phyloP scores from a whole-genome alignment of 1,140 invertebrate genomes.

The Schmidtea mediterranea region DNA sequence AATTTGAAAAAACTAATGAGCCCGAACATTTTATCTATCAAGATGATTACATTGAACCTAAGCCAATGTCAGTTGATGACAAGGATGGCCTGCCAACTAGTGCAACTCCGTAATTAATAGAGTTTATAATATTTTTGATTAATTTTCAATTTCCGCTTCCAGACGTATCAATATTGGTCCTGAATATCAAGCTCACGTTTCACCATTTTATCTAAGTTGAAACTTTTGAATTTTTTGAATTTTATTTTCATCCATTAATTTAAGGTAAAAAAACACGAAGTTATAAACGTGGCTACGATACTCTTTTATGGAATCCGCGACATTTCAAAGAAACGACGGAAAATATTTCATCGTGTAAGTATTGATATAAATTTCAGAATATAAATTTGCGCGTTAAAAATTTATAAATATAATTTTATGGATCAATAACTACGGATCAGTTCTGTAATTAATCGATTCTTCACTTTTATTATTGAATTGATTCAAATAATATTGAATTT shows the following conservation, averaged over 20 bases:
- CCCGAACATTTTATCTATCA: too few species aligned
- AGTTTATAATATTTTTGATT: slow-evolving; percentile 1
- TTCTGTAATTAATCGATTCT: too few species aligned
- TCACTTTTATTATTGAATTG: too few species aligned
- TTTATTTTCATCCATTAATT: too few species aligned
- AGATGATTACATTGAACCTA: too few species aligned
- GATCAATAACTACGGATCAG: too few species aligned
- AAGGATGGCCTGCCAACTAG: slow-evolving; percentile 1
- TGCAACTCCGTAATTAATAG: slow-evolving; percentile 11
- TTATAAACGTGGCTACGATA: not conserved
- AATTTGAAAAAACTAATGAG: too few species aligned
- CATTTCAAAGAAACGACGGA: not conserved
- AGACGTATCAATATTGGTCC: slow-evolving; percentile 62
- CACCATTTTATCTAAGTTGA: slow-evolving; percentile 18
- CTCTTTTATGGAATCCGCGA: not conserved
- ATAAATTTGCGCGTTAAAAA: too few species aligned
- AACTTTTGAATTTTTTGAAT: too few species aligned
- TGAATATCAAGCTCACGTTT: slow-evolving; percentile 57
- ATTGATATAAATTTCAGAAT: too few species aligned
- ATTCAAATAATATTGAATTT: too few species aligned
- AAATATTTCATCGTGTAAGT: not conserved
- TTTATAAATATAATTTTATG: too few species aligned
- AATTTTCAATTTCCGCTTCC: slow-evolving; percentile 8
- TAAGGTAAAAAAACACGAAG: not conserved
- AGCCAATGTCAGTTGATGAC: not conserved